Evolutionary conservation across 2,113 vertebrate species (phyloP).

Genomic region (Crotalus tigris): DNA sequence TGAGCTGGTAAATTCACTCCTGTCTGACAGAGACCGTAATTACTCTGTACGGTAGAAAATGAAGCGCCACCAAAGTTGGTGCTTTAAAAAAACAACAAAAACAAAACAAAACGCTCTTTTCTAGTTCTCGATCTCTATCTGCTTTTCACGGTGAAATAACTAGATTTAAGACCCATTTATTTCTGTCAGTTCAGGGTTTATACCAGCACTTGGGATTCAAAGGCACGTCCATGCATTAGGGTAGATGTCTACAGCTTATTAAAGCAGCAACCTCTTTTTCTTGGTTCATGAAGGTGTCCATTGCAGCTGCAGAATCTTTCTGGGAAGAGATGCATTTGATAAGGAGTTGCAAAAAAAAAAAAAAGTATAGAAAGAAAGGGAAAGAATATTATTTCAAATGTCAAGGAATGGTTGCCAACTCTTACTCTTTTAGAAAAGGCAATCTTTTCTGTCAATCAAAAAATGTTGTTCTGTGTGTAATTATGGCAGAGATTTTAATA

Average conservation of each 20-base stretch:
- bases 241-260: neutral
- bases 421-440: no score
- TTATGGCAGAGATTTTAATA: no score
- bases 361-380: no score
- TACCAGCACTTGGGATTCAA: neutral
- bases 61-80: neutral
- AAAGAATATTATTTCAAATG: no score
- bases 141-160: neutral
- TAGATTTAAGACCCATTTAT: neutral
- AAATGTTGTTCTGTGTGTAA: no score
- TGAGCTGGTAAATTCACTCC: neutral
- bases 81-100: neutral
- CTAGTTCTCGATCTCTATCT: neutral
- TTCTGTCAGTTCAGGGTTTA: neutral
- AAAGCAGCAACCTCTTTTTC: neutral
- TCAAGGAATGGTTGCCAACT: no score
- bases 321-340: no score
- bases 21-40: neutral
- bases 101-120: neutral
- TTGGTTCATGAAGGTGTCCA: neutral
- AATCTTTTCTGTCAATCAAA: no score
- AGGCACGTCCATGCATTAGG: neutral
- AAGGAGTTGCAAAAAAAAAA: no score
- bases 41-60: neutral
- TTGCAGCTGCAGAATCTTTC: no score